phyloP scores from a whole-genome alignment of 2,797 vertebrate genomes.

The Apodemus agrarius region DNA sequence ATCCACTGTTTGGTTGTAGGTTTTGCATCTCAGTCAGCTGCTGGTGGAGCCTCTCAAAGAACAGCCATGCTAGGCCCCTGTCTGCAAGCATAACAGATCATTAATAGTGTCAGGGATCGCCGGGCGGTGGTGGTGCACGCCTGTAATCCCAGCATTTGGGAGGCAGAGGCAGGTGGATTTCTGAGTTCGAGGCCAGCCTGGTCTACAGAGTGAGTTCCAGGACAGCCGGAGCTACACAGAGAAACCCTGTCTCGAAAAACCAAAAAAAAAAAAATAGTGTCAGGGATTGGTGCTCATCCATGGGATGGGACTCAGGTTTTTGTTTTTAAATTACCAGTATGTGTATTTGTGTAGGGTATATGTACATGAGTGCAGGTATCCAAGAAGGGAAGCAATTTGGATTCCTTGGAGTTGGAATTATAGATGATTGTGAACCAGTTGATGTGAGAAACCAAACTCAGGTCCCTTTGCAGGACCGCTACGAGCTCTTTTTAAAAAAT shows the following conservation, averaged over 20 bases:
- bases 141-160: no score
- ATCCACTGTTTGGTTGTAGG: background rate
- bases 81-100: background rate
- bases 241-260: no score
- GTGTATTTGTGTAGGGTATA: background rate
- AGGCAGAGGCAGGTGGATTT: no score
- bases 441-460: background rate
- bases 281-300: background rate
- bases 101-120: background rate
- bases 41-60: background rate
- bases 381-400: background rate
- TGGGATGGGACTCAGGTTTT: background rate
- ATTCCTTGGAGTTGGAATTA: background rate
- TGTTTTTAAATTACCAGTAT: background rate
- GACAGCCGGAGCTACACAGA: no score
- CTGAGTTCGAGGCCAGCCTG: no score
- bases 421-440: background rate
- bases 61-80: background rate
- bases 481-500: background rate
- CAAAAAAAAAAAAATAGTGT: no score
- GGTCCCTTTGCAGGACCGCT: background rate
- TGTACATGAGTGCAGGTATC: background rate
- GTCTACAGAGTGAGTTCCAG: no score
- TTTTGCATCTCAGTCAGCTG: background rate
- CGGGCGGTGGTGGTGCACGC: no score